Conservation (phyloP, 92 coral and sea anemone genomes). For the Palythoa grandiflora region DNA sequence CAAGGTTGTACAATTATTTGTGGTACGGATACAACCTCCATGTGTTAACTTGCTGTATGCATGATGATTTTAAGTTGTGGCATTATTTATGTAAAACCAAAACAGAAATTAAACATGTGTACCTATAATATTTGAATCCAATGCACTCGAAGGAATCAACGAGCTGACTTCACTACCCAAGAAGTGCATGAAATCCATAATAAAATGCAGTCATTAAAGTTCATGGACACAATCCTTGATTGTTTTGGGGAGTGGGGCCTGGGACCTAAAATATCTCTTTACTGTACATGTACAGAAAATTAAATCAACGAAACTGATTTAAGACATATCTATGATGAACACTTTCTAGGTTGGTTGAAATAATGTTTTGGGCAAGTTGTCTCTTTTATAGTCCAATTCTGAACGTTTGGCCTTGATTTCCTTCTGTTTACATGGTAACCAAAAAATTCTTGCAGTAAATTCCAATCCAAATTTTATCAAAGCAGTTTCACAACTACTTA, state of each 20-base stretch:
- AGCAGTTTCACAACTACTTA: slow-evolving; percentile 44
- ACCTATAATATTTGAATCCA: slow-evolving; percentile 9
- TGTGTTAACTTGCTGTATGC: slow-evolving; percentile 39
- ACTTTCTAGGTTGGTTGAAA: background rate
- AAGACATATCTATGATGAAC: slow-evolving; percentile 20
- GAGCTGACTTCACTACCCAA: slow-evolving; percentile 37
- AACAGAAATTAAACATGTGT: slow-evolving; percentile 18
- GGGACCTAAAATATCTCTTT: slow-evolving; percentile 52
- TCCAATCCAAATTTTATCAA: slow-evolving; percentile 37
- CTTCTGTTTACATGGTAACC: slow-evolving; percentile 28
- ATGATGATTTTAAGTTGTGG: slow-evolving; percentile 33
- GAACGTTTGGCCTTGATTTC: background rate
- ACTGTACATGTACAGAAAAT: slow-evolving; percentile 34
- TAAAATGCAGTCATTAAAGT: slow-evolving; percentile 16
- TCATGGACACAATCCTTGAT: slow-evolving; percentile 30
- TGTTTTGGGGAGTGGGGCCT: slow-evolving; percentile 52
- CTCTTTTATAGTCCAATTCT: slow-evolving; percentile 35
- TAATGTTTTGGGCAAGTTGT: slow-evolving; percentile 29
- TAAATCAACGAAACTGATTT: slow-evolving; percentile 43
- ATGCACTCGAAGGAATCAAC: slow-evolving; percentile 29
- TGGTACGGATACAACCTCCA: background rate
- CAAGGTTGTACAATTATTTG: too few relatives aligned
- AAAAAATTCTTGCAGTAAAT: slow-evolving; percentile 39
- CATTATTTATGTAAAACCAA: slow-evolving; percentile 39
- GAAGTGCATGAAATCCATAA: slow-evolving; percentile 40